These are phyloP conservation scores for Myiothlypis chrysogaster DNA, from an alignment of 2,797 vertebrate species.

Conservation along the genomic window DNA sequence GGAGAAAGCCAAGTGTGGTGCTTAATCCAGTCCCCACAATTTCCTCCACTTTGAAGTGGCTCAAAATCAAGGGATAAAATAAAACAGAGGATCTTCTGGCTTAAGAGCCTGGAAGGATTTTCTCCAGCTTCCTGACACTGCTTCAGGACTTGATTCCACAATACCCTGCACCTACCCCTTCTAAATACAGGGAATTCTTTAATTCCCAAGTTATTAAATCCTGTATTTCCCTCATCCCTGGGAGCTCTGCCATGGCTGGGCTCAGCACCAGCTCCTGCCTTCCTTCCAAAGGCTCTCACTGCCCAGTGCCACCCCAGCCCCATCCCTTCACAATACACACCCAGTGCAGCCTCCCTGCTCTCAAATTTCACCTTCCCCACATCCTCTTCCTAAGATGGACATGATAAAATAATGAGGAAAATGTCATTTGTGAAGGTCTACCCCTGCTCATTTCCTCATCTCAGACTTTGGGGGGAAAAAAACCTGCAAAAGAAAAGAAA, in stretches of 20 bases:
- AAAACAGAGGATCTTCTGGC: constrained; percentile 46
- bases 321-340: neutral
- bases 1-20: neutral
- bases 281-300: neutral
- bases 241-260: neutral
- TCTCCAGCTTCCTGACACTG: constrained; percentile 36
- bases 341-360: neutral
- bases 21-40: constrained; percentile 56
- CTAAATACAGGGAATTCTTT: constrained; percentile 29
- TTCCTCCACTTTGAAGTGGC: constrained; percentile 32
- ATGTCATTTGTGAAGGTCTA: neutral
- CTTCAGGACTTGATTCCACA: constrained; percentile 50
- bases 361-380: neutral
- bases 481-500: neutral
- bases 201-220: neutral
- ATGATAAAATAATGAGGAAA: neutral
- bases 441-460: neutral
- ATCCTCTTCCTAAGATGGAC: neutral
- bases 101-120: constrained; percentile 70
- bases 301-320: neutral
- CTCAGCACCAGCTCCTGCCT: neutral
- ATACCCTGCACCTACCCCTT: neutral
- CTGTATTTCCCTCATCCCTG: neutral
- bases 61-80: constrained; percentile 45
- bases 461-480: neutral